A percentile compares a stretch with the other conserved stretches of the same genome.
These are phyloP conservation scores for Platysteira castanea DNA, from an alignment of 2,113 vertebrate species.

Conservation along the genomic window DNA sequence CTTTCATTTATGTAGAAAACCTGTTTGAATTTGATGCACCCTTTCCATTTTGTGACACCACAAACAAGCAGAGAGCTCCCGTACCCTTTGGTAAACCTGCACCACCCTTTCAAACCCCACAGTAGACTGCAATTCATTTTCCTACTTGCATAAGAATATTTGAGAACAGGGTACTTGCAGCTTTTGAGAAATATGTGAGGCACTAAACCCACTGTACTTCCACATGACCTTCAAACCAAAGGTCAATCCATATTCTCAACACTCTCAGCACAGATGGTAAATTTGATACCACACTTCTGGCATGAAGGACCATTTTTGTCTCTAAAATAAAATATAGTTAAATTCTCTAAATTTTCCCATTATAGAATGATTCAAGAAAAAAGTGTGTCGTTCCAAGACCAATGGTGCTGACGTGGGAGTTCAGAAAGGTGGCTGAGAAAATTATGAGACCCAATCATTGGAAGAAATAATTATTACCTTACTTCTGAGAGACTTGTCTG, in stretches of 20 bases:
- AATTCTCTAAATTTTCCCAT: background rate
- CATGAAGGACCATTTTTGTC: background rate
- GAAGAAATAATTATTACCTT: background rate
- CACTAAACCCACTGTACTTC: background rate
- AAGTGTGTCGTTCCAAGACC: background rate
- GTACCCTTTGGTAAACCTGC: background rate
- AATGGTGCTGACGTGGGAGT: background rate
- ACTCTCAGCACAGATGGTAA: background rate
- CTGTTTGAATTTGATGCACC: background rate
- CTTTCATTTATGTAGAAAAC: background rate
- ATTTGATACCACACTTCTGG: background rate
- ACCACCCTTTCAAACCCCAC: background rate
- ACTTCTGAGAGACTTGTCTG: background rate
- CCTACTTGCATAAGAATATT: background rate
- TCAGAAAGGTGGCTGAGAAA: background rate
- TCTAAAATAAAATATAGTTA: background rate
- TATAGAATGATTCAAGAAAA: background rate
- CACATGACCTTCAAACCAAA: background rate
- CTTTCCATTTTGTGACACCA: background rate
- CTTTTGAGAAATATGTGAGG: background rate
- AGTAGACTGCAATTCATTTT: background rate
- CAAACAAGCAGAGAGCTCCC: background rate
- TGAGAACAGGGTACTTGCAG: background rate
- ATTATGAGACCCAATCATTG: background rate
- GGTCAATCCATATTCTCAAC: background rate